Conservation (phyloP, 2,888 invertebrate genomes). For the Cheilosia grossa region DNA sequence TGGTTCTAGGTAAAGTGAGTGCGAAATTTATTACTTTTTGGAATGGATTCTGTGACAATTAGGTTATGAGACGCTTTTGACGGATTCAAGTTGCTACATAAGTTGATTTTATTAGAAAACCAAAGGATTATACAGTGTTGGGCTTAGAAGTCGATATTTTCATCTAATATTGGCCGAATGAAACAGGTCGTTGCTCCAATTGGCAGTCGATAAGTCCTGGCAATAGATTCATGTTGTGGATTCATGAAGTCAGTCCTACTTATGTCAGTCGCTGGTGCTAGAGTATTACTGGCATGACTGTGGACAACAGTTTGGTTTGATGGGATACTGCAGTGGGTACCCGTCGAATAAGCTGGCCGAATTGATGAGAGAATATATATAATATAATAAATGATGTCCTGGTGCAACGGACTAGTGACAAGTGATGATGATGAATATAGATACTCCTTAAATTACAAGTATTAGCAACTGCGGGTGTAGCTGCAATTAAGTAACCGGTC, state of each 20-base stretch:
- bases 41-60: background rate
- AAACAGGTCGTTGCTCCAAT: background rate
- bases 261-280: constrained; percentile 49
- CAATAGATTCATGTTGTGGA: background rate
- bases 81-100: constrained; percentile 6
- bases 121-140: constrained; percentile 1
- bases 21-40: background rate
- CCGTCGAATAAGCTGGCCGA: constrained; percentile 48
- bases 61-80: background rate
- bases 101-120: background rate
- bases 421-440: no score
- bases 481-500: no score
- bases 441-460: no score
- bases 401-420: background rate
- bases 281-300: constrained; percentile 80
- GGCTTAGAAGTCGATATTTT: background rate
- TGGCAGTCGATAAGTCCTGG: background rate
- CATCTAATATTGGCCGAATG: background rate
- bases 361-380: no score
- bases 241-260: constrained; percentile 8
- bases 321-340: constrained; percentile 84
- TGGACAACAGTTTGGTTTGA: constrained; percentile 85
- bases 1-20: constrained; percentile 21
- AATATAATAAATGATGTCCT: no score
- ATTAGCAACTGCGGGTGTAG: no score